Evolutionary conservation across 2,888 invertebrate species (phyloP), one percentile per base, ranked within the genome.

Genomic region (Camptogramma bilineatum): DNA sequence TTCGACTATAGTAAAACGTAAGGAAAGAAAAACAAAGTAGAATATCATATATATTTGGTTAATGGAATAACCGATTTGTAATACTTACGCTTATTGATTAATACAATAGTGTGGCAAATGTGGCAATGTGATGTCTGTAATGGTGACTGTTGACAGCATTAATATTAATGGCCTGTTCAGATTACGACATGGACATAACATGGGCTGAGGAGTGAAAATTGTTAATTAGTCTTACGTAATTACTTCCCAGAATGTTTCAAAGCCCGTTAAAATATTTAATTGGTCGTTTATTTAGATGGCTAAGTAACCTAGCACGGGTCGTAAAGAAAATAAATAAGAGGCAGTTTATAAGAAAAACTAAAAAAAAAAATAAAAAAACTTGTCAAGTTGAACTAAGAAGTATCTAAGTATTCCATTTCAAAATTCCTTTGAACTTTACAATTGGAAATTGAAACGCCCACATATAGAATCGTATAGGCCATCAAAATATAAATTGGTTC

Each of bases 141-240:
- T 54, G 54, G 63, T 28, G 60, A 52, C 67, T 51, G 63, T 55
- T 67, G 67, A 58, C 61, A 64, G 55, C 57, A 62, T 68, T 62
- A 58, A 55, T 58, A 68, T 64, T 68, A 67, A 67, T 67, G 57
- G 55, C n/a, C 39, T 2, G 44, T 52, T 58, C 55, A 42, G 44
- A 55, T 63, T 62, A 62, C 67, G 48, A 64, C 55, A 64, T 55
- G 57, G 24, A 21, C 51, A 51, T 55, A 56, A 18, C 34, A 54
- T 39, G 51, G 47, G 8, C 17, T n/a, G 34, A 51, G 66, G 50
- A 64, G 55, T 46, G 58, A 62, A 55, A 57, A 46, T 51, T 31
- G 56, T 28, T 66, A 58, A 52, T 54, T 48, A 59, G 48, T 13
- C 50, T 55, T 58, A 44, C 39, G n/a, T 57, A 52, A 44, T 34